Base-by-base conservation (phyloP, 2,113 vertebrate genomes). In the Neogale vison region DNA sequence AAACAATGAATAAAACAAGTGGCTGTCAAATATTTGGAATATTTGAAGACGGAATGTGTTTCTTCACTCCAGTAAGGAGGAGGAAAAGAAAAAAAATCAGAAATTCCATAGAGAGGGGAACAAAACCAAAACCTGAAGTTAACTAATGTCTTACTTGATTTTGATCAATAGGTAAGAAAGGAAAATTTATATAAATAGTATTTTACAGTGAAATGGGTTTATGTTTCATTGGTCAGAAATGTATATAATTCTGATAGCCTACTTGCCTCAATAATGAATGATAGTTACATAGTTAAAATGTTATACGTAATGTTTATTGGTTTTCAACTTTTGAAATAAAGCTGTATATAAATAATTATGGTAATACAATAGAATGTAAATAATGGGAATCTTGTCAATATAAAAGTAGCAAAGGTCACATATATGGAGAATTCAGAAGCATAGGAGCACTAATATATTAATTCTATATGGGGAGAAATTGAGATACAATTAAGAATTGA, bases 291-390 rank as follows among this genome's bases (percentile, higher is more conserved):
- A 79, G 29, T 57, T 14, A 50, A 94, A 84, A 82, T 89, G 18
- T 45, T 71, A 61, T 52, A 77, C 6, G 85, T 55, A 34, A 34
- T 95, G 20, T 80, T 76, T 55, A 69, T 71, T 88, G 34, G 1
- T 52, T 97, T 90, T 83, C 50, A 82, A 87, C 12, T 77, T 96
- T 93, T 65, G 59, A 11, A 88, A 79, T 67, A 88, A 84, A 9
- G 6, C 13, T 55, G 24, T 79, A 45, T 42, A 47, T 71, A 88
- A 88, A 29, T 88, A 55, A 69, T 92, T 52, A 80, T 84, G 72
- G 4, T 55, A 47, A 88, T 45, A 76, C 0, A 55, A 39, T 10
- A 81, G 6, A 74, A 85, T 76, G 4, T 63, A 45, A 61, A 24
- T 84, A 71, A 83, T 95, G 52, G 7, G n/a, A 79, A 79, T 87